Evolutionary conservation across 2,797 vertebrate species (phyloP).

Genomic region (Pangasius djambal): DNA sequence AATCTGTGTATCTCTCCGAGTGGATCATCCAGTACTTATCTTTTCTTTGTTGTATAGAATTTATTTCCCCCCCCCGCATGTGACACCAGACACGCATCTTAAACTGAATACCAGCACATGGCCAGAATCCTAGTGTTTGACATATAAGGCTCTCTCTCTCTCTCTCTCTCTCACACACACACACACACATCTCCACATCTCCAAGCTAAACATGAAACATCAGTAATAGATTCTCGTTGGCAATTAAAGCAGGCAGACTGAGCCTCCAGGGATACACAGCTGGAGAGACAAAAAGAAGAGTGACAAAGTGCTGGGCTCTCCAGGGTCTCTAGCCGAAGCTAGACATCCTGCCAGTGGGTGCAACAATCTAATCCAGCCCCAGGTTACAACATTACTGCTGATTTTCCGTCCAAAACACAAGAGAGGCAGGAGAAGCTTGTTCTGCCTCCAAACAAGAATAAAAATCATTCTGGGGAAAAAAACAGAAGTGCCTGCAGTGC

Average conservation of each 20-base stretch:
- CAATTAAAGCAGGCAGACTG: constrained; percentile 48
- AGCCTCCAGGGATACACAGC: constrained; percentile 24
- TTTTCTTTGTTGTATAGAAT: neutral
- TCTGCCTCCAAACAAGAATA: neutral
- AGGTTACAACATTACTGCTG: constrained; percentile 24
- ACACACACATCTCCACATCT: constrained; percentile 20
- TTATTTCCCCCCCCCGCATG: neutral
- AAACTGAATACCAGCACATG: neutral
- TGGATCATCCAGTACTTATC: constrained; percentile 26
- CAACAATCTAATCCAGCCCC: constrained; percentile 43
- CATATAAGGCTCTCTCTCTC: neutral
- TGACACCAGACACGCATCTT: neutral
- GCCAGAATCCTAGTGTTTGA: constrained; percentile 2
- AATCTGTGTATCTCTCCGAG: neutral
- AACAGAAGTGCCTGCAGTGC: constrained; percentile 11
- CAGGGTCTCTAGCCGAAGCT: constrained; percentile 14
- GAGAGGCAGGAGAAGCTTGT: constrained; percentile 16
- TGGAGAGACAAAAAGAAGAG: constrained; percentile 29
- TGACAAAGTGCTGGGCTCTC: constrained; percentile 35
- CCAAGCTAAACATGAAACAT: constrained; percentile 37
- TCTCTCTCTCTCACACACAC: neutral
- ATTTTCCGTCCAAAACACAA: constrained; percentile 12
- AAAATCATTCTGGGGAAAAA: neutral
- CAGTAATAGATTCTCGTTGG: constrained; percentile 41
- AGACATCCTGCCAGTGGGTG: constrained; percentile 36